Conservation (phyloP, 2,113 vertebrate genomes). For the Herpetotheres cachinnans region DNA sequence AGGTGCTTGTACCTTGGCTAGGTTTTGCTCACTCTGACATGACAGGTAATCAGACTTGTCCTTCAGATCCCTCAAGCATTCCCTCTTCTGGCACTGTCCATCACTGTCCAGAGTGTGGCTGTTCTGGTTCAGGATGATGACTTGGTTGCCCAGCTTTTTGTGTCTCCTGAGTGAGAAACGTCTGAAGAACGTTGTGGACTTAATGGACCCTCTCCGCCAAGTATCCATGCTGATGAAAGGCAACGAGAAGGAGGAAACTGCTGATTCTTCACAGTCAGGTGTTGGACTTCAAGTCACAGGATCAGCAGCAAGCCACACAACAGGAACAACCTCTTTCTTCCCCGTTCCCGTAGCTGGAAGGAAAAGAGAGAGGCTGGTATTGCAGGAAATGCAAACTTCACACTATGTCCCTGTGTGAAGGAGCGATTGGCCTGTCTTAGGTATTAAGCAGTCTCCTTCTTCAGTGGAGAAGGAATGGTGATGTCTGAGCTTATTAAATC, state of each 20-base stretch:
- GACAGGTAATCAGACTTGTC: conserved; percentile 63
- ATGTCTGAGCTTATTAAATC: background rate
- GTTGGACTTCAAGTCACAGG: background rate
- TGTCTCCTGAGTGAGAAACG: conserved; percentile 69
- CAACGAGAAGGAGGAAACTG: background rate
- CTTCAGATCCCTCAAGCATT: conserved; percentile 61
- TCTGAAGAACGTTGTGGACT: conserved; percentile 75
- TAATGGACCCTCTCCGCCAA: conserved; percentile 76
- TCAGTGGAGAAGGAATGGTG: background rate
- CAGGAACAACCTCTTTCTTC: conserved; percentile 34
- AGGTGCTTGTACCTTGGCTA: conserved; percentile 80
- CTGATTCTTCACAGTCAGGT: background rate
- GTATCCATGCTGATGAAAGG: conserved; percentile 69
- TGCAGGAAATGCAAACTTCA: conserved; percentile 15
- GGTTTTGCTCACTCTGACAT: conserved; percentile 81
- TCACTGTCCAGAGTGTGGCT: conserved; percentile 56
- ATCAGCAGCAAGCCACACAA: background rate
- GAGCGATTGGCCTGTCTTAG: background rate
- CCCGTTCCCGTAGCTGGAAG: background rate
- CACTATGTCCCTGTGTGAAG: background rate
- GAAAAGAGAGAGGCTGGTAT: conserved; percentile 8
- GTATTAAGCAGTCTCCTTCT: background rate
- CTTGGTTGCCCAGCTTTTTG: conserved; percentile 67
- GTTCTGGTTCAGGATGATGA: conserved; percentile 64
- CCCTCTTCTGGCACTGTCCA: conserved; percentile 42